Conservation (phyloP, 1,140 invertebrate genomes). For the Daktulosphaira vitifoliae region DNA sequence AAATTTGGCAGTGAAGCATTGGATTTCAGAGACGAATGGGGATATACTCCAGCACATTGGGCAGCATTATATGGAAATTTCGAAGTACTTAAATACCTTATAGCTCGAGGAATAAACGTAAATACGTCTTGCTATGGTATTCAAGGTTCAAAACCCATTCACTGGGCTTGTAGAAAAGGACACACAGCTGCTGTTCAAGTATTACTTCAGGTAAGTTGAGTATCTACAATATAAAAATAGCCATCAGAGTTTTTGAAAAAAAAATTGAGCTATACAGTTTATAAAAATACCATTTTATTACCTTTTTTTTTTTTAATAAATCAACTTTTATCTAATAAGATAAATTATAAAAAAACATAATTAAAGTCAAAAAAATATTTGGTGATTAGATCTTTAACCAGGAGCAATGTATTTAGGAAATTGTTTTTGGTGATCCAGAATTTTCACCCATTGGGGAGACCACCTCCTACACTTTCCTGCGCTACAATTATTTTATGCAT, state of each 20-base stretch:
- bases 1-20: conserved; percentile 62
- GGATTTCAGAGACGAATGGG: conserved; percentile 73
- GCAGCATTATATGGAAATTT: conserved; percentile 78
- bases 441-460: too few species aligned
- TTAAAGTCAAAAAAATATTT: too few species aligned
- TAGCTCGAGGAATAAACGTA: conserved; percentile 70
- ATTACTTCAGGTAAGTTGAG: conserved; percentile 53
- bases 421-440: too few species aligned
- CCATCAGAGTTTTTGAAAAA: neutral
- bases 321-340: too few species aligned
- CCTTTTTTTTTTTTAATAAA: too few species aligned
- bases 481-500: too few species aligned
- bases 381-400: too few species aligned
- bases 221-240: neutral
- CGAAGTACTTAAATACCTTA: conserved; percentile 71
- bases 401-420: too few species aligned
- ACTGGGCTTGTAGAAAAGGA: conserved; percentile 82
- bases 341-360: too few species aligned
- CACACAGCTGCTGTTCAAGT: conserved; percentile 79
- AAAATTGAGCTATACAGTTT: neutral
- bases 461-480: too few species aligned
- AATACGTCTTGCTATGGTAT: conserved; percentile 79
- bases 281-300: too few species aligned
- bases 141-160: conserved; percentile 78
- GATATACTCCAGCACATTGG: conserved; percentile 87